Percentiles rank a stretch among this genome's conserved stretches.
Conservation (phyloP, 1,140 invertebrate genomes). For the Drosophila sturtevanti region DNA sequence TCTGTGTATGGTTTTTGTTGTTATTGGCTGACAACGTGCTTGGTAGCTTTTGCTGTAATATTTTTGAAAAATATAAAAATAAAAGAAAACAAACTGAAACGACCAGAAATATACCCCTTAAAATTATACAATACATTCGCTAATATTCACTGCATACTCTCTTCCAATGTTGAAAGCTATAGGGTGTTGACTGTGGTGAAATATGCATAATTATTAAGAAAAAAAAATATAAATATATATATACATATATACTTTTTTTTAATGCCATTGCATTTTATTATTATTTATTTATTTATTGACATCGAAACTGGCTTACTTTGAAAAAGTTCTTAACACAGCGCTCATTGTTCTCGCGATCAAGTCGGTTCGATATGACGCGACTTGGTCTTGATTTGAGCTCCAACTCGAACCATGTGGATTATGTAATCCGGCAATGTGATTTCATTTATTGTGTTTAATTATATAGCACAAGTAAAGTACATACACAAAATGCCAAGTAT, state of each 20-base stretch:
- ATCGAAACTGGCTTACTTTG: conserved; percentile 32
- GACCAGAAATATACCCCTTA: not conserved
- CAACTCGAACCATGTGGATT: conserved; percentile 29
- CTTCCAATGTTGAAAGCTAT: not conserved
- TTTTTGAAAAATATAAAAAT: not conserved
- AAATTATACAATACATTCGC: not conserved
- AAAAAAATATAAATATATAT: not conserved
- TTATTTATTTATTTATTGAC: conserved; percentile 37
- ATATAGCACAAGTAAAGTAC: conserved; percentile 12
- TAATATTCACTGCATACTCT: not conserved
- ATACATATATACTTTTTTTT: conserved; percentile 13
- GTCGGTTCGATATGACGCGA: not conserved
- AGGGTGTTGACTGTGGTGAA: conserved; percentile 30
- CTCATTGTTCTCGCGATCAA: conserved; percentile 30
- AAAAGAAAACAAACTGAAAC: not conserved
- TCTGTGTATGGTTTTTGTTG: conserved; percentile 38
- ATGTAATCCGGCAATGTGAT: conserved; percentile 45
- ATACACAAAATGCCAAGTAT: conserved; percentile 15
- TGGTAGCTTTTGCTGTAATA: conserved; percentile 22
- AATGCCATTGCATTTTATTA: conserved; percentile 26
- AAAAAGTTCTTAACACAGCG: conserved; percentile 8
- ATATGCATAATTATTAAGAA: conserved; percentile 24
- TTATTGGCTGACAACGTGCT: conserved; percentile 46
- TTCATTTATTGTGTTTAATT: conserved; percentile 25
- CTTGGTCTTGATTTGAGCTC: conserved; percentile 11